Conservation (phyloP, 2,797 vertebrate genomes). For the Myripristis jacobus region DNA sequence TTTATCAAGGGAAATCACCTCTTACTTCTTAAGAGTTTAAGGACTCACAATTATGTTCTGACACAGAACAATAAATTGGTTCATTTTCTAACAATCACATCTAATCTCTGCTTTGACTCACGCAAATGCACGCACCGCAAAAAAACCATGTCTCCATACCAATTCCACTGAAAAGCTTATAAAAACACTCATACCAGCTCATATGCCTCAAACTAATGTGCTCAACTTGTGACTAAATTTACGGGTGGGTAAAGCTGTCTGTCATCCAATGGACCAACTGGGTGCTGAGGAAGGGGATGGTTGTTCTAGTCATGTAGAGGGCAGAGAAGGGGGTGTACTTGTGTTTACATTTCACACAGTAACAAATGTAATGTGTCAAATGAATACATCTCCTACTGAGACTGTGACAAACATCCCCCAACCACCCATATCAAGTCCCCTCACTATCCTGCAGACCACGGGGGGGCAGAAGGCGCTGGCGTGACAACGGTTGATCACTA, state of each 20-base stretch:
- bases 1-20: slow-evolving; percentile 64
- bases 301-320: slow-evolving; percentile 23
- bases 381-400: slow-evolving; percentile 57
- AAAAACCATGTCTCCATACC: slow-evolving; percentile 57
- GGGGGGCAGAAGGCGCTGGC: slow-evolving; percentile 72
- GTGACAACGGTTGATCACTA: slow-evolving; percentile 79
- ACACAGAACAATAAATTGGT: slow-evolving; percentile 87
- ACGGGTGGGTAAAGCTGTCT: slow-evolving; percentile 84
- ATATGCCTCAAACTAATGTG: slow-evolving; percentile 48
- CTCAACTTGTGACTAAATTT: slow-evolving; percentile 37
- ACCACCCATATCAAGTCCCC: slow-evolving; percentile 69
- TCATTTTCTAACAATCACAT: slow-evolving; percentile 68
- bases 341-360: slow-evolving; percentile 46
- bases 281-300: slow-evolving; percentile 39
- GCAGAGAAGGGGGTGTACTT: slow-evolving; percentile 34
- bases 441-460: slow-evolving; percentile 69
- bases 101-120: slow-evolving; percentile 72
- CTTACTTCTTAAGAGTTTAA: slow-evolving; percentile 82
- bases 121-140: slow-evolving; percentile 64
- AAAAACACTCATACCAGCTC: slow-evolving; percentile 72
- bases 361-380: slow-evolving; percentile 58
- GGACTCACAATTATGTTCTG: slow-evolving; percentile 84
- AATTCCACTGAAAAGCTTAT: slow-evolving; percentile 69
- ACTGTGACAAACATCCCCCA: slow-evolving; percentile 69
- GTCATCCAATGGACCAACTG: slow-evolving; percentile 55